phyloP scores from a whole-genome alignment of 92 coral and sea anemone species.

The Hydrozoanthus gracilis region DNA sequence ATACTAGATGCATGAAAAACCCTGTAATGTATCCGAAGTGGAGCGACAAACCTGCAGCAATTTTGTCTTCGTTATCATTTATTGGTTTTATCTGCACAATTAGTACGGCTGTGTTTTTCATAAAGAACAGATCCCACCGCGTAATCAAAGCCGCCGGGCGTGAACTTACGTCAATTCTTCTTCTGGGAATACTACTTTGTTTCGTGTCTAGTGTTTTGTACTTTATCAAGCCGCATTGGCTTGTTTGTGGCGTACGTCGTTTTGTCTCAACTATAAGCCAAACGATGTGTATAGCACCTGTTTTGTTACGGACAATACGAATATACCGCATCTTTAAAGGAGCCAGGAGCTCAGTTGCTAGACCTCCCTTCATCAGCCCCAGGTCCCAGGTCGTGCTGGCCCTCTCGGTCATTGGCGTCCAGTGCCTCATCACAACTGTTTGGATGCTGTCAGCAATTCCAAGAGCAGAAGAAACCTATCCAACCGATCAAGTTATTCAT shows the following conservation, averaged over 20 bases:
- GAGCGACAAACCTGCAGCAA: slow-evolving; percentile 30
- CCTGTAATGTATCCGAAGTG: slow-evolving; percentile 40
- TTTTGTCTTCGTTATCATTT: slow-evolving; percentile 39
- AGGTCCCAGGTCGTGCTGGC: slow-evolving; percentile 56
- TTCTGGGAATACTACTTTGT: slow-evolving; percentile 46
- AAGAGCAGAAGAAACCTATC: slow-evolving; percentile 57
- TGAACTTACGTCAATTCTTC: slow-evolving; percentile 55
- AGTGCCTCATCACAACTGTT: slow-evolving; percentile 49
- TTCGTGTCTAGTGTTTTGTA: slow-evolving; percentile 32
- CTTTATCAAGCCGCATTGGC: slow-evolving; percentile 37
- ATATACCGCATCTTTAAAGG: slow-evolving; percentile 55
- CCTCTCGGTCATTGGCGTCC: slow-evolving; percentile 42
- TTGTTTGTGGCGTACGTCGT: slow-evolving; percentile 43
- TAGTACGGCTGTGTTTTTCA: slow-evolving; percentile 43
- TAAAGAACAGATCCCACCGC: slow-evolving; percentile 46
- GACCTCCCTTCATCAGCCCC: slow-evolving; percentile 56
- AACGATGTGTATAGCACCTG: slow-evolving; percentile 63
- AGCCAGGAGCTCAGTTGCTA: slow-evolving; percentile 53
- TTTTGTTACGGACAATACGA: slow-evolving; percentile 57
- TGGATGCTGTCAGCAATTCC: slow-evolving; percentile 78
- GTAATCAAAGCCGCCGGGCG: slow-evolving; percentile 64
- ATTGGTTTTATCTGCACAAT: slow-evolving; percentile 49
- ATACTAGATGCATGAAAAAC: slow-evolving; percentile 38
- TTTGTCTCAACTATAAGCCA: slow-evolving; percentile 33
- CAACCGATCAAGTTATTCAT: slow-evolving; percentile 51